Percentiles rank a stretch among this genome's conserved stretches.
These are phyloP conservation scores for Torymus aiolomorphi DNA, from an alignment of 2,888 invertebrate genomes.

Conservation along the genomic window DNA sequence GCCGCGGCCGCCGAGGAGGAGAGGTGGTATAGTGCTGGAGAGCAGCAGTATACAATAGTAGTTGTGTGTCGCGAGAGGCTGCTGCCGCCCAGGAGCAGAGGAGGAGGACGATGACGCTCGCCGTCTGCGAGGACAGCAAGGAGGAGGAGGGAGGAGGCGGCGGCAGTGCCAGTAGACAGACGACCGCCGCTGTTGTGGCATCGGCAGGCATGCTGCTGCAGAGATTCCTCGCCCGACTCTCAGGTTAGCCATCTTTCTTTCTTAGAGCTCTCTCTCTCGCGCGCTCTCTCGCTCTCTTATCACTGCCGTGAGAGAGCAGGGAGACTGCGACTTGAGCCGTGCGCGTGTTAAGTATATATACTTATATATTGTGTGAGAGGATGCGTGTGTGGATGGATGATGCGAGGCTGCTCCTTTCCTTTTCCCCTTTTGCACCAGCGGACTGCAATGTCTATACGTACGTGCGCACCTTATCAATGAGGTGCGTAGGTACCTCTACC, in stretches of 20 bases:
- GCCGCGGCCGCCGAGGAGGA: conserved; percentile 15
- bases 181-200: conserved; percentile 66
- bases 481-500: too few relatives aligned
- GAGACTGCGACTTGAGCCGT: too few relatives aligned
- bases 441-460: too few relatives aligned
- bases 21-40: background rate
- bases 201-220: conserved; percentile 70
- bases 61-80: too few relatives aligned
- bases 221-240: conserved; percentile 79
- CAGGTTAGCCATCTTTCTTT: conserved; percentile 76
- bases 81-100: background rate
- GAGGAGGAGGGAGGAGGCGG: conserved; percentile 45
- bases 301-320: too few relatives aligned
- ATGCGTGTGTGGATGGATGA: too few relatives aligned
- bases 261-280: background rate
- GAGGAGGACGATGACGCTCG: background rate
- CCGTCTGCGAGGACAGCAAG: conserved; percentile 52
- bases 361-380: too few relatives aligned
- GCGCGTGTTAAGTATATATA: too few relatives aligned
- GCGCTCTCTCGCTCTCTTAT: background rate
- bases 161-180: conserved; percentile 64
- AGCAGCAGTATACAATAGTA: too few relatives aligned
- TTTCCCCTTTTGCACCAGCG: too few relatives aligned
- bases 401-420: too few relatives aligned
- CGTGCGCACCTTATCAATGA: too few relatives aligned